phyloP scores from a whole-genome alignment of 2,888 invertebrate genomes.

The Cremastinae sp. region DNA sequence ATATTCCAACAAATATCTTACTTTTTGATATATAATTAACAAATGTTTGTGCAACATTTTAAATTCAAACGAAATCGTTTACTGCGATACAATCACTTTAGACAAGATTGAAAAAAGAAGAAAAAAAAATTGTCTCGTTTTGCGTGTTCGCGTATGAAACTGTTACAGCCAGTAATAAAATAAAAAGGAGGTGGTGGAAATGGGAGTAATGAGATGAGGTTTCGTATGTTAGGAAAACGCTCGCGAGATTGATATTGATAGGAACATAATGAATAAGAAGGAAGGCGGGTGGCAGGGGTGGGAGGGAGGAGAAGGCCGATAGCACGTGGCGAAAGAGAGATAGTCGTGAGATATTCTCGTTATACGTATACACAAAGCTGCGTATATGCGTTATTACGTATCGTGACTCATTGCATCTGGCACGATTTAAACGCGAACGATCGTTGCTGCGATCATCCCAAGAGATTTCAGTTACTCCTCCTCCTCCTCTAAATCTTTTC shows the following conservation, averaged over 20 bases:
- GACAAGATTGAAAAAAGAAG: too few relatives aligned
- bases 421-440: conserved; percentile 28
- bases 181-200: background rate
- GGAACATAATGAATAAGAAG: conserved; percentile 2
- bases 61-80: too few relatives aligned
- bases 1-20: too few relatives aligned
- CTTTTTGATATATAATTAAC: too few relatives aligned
- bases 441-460: conserved; percentile 34
- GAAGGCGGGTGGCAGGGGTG: too few relatives aligned
- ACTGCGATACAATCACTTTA: too few relatives aligned
- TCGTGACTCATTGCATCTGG: conserved; percentile 54
- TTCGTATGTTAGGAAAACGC: conserved; percentile 2
- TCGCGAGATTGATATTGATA: conserved; percentile 26
- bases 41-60: too few relatives aligned
- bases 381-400: conserved; percentile 22
- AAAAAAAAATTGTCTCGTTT: too few relatives aligned
- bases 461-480: conserved; percentile 32
- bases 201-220: background rate
- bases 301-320: too few relatives aligned
- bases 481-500: conserved; percentile 15
- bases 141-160: too few relatives aligned
- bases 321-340: conserved; percentile 36
- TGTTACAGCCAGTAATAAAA: background rate
- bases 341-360: conserved; percentile 19
- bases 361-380: conserved; percentile 14